phyloP scores from a whole-genome alignment of 2,113 vertebrate genomes.

The Larimichthys polyactis region DNA sequence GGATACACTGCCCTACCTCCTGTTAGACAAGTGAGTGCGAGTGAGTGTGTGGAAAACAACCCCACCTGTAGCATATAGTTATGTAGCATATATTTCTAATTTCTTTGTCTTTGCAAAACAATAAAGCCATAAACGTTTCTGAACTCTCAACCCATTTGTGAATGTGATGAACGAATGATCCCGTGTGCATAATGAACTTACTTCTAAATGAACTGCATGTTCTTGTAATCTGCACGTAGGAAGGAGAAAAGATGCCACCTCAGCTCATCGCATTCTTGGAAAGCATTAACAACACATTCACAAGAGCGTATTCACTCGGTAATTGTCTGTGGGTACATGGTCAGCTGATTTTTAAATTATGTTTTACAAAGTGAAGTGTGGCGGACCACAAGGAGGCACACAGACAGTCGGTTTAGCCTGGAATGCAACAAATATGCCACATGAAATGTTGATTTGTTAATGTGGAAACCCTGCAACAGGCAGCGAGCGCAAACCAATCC shows the following conservation, averaged over 20 bases:
- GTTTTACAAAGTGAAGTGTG: conserved; percentile 27
- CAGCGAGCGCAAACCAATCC: background rate
- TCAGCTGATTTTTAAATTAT: conserved; percentile 29
- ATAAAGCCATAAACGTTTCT: background rate
- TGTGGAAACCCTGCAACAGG: background rate
- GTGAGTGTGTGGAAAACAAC: conserved; percentile 14
- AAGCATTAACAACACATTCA: conserved; percentile 16
- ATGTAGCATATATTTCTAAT: background rate
- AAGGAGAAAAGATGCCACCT: background rate
- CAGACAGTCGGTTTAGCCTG: background rate
- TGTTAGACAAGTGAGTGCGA: conserved; percentile 31
- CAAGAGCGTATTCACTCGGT: background rate
- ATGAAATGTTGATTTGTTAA: conserved; percentile 26
- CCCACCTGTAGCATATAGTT: background rate
- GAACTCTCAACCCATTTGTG: background rate
- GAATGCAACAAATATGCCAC: background rate
- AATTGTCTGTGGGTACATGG: conserved; percentile 24
- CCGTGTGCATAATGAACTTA: conserved; percentile 12
- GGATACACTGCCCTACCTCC: conserved; percentile 57
- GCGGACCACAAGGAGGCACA: background rate
- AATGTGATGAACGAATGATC: background rate
- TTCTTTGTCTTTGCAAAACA: conserved; percentile 14
- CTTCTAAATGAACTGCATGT: conserved; percentile 22
- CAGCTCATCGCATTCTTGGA: conserved; percentile 39
- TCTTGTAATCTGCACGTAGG: background rate